Conservation (phyloP, 2,113 vertebrate species). For the Vidua chalybeata region DNA sequence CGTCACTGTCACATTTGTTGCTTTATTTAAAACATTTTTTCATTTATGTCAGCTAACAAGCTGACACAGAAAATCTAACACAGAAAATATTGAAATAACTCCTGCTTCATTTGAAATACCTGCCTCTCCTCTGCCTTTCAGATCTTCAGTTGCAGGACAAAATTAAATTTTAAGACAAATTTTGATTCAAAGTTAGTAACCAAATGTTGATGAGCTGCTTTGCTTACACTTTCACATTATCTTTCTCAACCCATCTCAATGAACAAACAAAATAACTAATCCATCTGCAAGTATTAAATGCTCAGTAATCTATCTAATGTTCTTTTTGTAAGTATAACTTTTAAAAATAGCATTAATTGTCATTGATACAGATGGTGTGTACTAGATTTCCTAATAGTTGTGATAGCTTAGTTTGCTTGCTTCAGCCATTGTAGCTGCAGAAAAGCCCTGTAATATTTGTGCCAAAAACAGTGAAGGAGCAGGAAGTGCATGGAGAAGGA, state of each 20-base stretch:
- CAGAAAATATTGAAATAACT: background rate
- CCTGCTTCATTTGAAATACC: background rate
- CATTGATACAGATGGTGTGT: background rate
- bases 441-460: background rate
- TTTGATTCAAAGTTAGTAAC: background rate
- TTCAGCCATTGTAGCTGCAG: background rate
- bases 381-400: background rate
- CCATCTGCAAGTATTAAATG: background rate
- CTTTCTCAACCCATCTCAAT: background rate
- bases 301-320: background rate
- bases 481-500: background rate
- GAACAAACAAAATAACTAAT: conserved; percentile 2
- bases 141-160: conserved; percentile 23
- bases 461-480: background rate
- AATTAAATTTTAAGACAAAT: background rate
- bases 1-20: background rate
- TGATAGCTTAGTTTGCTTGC: background rate
- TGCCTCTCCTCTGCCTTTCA: conserved; percentile 15
- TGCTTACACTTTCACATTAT: background rate
- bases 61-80: background rate
- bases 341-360: background rate
- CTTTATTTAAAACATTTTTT: background rate
- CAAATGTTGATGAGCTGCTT: background rate
- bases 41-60: background rate
- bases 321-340: background rate